phyloP scores from a whole-genome alignment of 2,888 invertebrate genomes.

The Caenorhabditis doughertyi region DNA sequence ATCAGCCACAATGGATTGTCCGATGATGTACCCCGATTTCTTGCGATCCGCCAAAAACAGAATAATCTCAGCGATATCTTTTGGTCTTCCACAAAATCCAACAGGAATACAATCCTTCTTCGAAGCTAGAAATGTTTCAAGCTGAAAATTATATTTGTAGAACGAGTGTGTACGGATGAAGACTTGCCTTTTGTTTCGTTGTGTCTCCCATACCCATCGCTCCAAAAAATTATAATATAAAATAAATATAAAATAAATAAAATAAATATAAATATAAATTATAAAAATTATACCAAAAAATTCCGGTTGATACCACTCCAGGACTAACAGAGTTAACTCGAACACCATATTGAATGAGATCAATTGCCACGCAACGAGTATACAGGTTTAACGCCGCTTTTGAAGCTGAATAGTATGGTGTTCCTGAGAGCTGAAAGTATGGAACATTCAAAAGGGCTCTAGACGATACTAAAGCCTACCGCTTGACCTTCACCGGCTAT shows the following conservation, averaged over 20 bases:
- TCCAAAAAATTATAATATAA: constrained; percentile 17
- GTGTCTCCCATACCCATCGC: constrained; percentile 4
- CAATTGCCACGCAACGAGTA: constrained; percentile 40
- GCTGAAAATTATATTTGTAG: no score
- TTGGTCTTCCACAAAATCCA: constrained; percentile 23
- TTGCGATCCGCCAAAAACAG: constrained; percentile 35
- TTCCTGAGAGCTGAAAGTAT: constrained; percentile 8
- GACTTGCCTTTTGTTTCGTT: no score
- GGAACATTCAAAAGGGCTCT: neutral
- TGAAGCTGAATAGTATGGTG: constrained; percentile 6
- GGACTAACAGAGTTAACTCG: constrained; percentile 56
- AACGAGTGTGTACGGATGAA: no score
- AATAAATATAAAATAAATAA: no score
- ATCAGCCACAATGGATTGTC: constrained; percentile 34
- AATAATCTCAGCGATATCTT: constrained; percentile 35
- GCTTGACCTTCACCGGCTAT: constrained; percentile 34
- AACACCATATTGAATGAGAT: constrained; percentile 47
- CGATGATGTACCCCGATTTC: constrained; percentile 29
- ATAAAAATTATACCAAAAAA: no score
- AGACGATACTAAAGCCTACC: constrained; percentile 10
- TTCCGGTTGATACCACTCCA: constrained; percentile 19
- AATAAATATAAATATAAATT: no score
- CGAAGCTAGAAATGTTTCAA: neutral
- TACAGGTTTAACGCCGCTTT: constrained; percentile 32
- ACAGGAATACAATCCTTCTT: constrained; percentile 21